phyloP scores from a whole-genome alignment of 2,113 vertebrate species.

The Emydura subglobosa region DNA sequence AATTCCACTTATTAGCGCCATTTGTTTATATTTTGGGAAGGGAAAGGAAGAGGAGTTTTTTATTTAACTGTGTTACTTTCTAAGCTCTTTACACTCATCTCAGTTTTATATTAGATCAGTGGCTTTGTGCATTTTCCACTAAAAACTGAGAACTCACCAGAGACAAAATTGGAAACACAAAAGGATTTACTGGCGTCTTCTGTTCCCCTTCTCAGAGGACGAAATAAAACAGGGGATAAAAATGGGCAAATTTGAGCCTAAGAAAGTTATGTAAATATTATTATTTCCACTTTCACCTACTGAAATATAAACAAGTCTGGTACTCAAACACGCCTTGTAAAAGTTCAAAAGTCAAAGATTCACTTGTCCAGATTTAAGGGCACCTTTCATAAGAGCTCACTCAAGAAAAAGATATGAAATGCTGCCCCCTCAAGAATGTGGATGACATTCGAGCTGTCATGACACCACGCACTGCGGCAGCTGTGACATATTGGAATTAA shows the following conservation, averaged over 20 bases:
- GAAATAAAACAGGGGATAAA: slow-evolving; percentile 47
- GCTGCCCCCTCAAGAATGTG: neutral
- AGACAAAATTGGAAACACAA: slow-evolving; percentile 64
- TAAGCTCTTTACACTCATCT: slow-evolving; percentile 70
- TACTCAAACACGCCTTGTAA: neutral
- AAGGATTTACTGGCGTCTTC: slow-evolving; percentile 58
- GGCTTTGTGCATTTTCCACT: slow-evolving; percentile 69
- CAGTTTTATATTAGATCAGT: slow-evolving; percentile 77
- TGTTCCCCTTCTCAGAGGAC: slow-evolving; percentile 39
- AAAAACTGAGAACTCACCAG: slow-evolving; percentile 30
- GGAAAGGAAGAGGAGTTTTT: slow-evolving; percentile 36
- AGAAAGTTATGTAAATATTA: neutral
- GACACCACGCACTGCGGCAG: neutral
- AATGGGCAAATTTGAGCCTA: slow-evolving; percentile 25
- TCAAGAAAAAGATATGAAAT: neutral
- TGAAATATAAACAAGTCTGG: neutral
- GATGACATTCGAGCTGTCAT: neutral
- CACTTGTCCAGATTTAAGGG: slow-evolving; percentile 5
- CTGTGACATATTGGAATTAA: neutral
- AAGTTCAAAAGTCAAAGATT: slow-evolving; percentile 41
- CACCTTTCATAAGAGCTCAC: slow-evolving; percentile 9
- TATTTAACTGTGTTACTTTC: slow-evolving; percentile 61
- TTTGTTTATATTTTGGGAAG: slow-evolving; percentile 72
- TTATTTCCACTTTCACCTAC: neutral
- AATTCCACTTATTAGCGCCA: slow-evolving; percentile 77